A percentile compares a stretch with the other conserved stretches of the same genome.
Evolutionary conservation across 2,888 invertebrate species (phyloP).

Genomic region (Hyles lineata): DNA sequence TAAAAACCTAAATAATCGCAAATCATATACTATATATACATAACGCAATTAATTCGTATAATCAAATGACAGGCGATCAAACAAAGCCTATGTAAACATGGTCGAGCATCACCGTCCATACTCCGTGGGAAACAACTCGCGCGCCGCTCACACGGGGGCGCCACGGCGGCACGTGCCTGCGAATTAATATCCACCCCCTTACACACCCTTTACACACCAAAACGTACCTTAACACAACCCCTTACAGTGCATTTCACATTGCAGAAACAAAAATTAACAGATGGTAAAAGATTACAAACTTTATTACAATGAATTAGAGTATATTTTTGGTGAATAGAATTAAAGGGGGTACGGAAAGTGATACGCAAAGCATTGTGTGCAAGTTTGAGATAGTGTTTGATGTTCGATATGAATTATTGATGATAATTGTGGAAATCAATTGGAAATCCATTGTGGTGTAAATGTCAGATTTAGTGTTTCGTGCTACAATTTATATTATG

Average conservation of each 20-base stretch:
- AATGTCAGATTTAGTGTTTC: background rate
- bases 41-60: background rate
- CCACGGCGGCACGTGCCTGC: slow-evolving; percentile 55
- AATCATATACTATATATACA: background rate
- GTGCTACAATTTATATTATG: too few relatives aligned
- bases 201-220: background rate
- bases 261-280: background rate
- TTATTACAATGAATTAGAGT: background rate
- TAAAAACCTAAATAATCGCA: background rate
- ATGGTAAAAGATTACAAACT: background rate
- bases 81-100: slow-evolving; percentile 8
- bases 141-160: slow-evolving; percentile 62
- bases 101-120: background rate
- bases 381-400: slow-evolving; percentile 13
- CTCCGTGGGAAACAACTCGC: slow-evolving; percentile 64
- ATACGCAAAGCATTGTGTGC: slow-evolving; percentile 11
- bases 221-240: background rate
- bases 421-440: slow-evolving; percentile 8
- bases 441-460: background rate
- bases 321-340: background rate
- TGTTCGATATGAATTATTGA: slow-evolving; percentile 8
- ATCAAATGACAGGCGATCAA: background rate
- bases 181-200: slow-evolving; percentile 34
- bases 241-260: background rate
- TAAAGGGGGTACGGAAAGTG: background rate